Conservation (phyloP, 2,888 invertebrate species). For the Drosophila yooni region DNA sequence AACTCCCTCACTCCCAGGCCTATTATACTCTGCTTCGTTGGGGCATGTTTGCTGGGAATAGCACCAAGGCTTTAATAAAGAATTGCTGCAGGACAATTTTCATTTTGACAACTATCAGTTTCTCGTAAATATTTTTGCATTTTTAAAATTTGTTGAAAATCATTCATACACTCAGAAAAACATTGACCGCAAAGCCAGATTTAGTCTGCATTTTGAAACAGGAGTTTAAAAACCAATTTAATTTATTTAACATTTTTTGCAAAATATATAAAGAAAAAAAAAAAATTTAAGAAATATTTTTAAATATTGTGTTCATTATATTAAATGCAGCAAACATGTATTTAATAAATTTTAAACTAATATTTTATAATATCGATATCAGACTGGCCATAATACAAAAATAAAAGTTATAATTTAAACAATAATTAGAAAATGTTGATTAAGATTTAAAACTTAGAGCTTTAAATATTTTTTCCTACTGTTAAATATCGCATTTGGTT, state of each 20-base stretch:
- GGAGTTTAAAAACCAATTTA: not conserved
- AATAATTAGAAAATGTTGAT: not conserved
- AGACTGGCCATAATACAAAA: not conserved
- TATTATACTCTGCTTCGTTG: conserved; percentile 26
- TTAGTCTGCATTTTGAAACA: not conserved
- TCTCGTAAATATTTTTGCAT: not conserved
- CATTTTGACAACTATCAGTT: not conserved
- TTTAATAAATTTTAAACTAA: not conserved
- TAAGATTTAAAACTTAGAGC: not conserved
- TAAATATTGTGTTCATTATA: not conserved
- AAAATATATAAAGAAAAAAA: too few relatives aligned
- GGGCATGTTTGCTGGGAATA: not conserved
- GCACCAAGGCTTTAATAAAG: not conserved
- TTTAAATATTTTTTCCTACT: fast-evolving
- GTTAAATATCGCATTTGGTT: not conserved
- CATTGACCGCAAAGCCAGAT: not conserved
- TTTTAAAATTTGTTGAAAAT: not conserved
- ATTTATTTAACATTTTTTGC: not conserved
- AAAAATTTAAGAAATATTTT: not conserved
- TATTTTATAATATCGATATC: not conserved
- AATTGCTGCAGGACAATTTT: not conserved
- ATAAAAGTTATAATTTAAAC: not conserved
- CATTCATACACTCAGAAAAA: not conserved
- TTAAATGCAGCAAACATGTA: not conserved
- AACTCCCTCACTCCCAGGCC: not conserved